These are phyloP conservation scores for Galeruca laticollis DNA, from an alignment of 2,888 invertebrate genomes.

Conservation along the genomic window DNA sequence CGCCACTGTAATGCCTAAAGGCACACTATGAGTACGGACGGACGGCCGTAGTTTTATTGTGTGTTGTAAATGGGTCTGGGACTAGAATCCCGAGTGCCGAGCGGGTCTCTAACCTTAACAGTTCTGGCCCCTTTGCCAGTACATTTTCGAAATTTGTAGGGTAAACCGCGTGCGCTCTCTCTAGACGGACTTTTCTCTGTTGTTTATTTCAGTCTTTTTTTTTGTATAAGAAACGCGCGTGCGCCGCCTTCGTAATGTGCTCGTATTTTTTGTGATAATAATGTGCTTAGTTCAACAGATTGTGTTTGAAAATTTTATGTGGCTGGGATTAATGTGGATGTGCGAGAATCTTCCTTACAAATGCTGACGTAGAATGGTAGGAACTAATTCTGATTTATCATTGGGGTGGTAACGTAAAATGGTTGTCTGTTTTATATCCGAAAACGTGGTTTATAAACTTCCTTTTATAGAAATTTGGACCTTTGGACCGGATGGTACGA, in stretches of 20 bases:
- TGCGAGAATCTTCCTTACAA: background rate
- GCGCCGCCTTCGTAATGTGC: conserved; percentile 9
- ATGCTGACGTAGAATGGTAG: conserved; percentile 15
- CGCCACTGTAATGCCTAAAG: conserved; percentile 42
- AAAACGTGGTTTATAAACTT: background rate
- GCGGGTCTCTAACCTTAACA: conserved; percentile 58
- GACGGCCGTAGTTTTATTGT: conserved; percentile 64
- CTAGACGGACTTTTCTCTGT: conserved; percentile 32
- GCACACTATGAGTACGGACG: conserved; percentile 53
- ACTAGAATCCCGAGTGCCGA: conserved; percentile 54
- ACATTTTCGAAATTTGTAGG: conserved; percentile 54
- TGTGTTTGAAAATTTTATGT: conserved; percentile 1
- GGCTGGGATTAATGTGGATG: background rate
- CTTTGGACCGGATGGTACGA: too few species aligned
- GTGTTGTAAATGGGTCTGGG: conserved; percentile 60
- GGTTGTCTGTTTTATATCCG: too few species aligned
- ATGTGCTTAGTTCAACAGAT: conserved; percentile 17
- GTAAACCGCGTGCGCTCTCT: conserved; percentile 40
- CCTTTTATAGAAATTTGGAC: background rate
- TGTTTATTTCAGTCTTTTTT: conserved; percentile 28
- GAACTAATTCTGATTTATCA: background rate
- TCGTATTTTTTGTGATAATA: conserved; percentile 22
- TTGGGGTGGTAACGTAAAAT: too few species aligned
- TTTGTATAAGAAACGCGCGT: conserved; percentile 10
- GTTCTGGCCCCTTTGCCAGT: conserved; percentile 53